phyloP scores from a whole-genome alignment of 2,888 invertebrate species.

The Elysia crispata region DNA sequence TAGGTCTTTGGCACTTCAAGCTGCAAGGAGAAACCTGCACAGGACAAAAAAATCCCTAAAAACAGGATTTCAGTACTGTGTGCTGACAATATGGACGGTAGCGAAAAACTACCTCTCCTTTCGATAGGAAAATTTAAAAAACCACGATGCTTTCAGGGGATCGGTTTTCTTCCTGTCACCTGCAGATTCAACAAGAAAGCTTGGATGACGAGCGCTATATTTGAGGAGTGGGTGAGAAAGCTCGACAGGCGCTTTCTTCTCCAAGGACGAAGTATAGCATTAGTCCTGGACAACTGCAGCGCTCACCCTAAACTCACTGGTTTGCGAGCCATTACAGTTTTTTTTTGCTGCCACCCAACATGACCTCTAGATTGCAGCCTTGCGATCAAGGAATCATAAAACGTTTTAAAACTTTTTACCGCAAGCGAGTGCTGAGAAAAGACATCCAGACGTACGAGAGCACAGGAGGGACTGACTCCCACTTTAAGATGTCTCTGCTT shows the following conservation, averaged over 20 bases:
- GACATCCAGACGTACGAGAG: too few relatives aligned
- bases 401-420: constrained; percentile 46
- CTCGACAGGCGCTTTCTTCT: too few relatives aligned
- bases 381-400: constrained; percentile 60
- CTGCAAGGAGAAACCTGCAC: background rate
- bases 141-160: too few relatives aligned
- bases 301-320: too few relatives aligned
- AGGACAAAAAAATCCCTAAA: background rate
- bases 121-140: constrained; percentile 2
- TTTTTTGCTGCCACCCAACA: constrained; percentile 59
- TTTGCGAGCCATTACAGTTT: too few relatives aligned
- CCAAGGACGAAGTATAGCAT: too few relatives aligned
- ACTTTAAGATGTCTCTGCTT: constrained; percentile 29
- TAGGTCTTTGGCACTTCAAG: background rate
- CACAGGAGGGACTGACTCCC: background rate
- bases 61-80: background rate
- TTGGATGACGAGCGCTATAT: too few relatives aligned
- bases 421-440: background rate
- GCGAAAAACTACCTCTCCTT: background rate
- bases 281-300: too few relatives aligned
- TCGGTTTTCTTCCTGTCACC: too few relatives aligned
- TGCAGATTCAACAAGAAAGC: too few relatives aligned
- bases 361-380: constrained; percentile 57
- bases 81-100: constrained; percentile 15
- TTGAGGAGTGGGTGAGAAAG: too few relatives aligned